Evolutionary conservation across 2,113 vertebrate genomes (phyloP), one percentile per base, ranked within the genome.

Genomic region (Hippocampus comes): DNA sequence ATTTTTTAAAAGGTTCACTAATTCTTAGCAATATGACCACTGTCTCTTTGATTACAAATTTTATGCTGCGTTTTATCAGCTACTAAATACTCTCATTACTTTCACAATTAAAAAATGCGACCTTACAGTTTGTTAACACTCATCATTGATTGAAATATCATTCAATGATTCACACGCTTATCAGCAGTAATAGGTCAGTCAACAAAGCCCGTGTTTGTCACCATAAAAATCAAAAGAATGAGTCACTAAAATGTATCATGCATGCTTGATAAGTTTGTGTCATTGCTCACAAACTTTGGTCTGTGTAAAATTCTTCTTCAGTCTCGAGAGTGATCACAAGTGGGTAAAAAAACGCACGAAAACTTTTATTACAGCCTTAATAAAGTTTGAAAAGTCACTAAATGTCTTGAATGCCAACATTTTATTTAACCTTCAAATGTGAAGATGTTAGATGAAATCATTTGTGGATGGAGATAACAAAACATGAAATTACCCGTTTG

Each of bases 21-120:
- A 78, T 76, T 77, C 76, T 78, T 79, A 2, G 56, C 63, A 66
- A 76, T 71, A 51, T 70, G 64, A 79, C 85, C 81, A 75, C 65
- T 68, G 67, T 72, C 67, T 65, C 51, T 20, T 68, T 72, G 25
- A 69, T 80, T 78, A 85, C 80, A 59, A 78, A 83, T 88, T 85
- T 83, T 59, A 70, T 80, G 81, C 72, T 82, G 46, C 23, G 53
- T 76, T 79, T 70, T 51, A 43, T 63, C 21, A 49, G 72, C 75
- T 64, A 27, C 53, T 83, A 86, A 89, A 87, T 79, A 5, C 3
- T 34, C 30, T 34, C 59, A 83, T 83, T 84, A 81, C 70, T 74
- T 56, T 75, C 8, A 9, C 64, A 65, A 48, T 65, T 51, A 68
- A 75, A 69, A 80, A 10, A 80, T 75, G n/a, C 74, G 78, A 84